Conservation (phyloP, 2,113 vertebrate genomes). For the Bujurquina vittata region DNA sequence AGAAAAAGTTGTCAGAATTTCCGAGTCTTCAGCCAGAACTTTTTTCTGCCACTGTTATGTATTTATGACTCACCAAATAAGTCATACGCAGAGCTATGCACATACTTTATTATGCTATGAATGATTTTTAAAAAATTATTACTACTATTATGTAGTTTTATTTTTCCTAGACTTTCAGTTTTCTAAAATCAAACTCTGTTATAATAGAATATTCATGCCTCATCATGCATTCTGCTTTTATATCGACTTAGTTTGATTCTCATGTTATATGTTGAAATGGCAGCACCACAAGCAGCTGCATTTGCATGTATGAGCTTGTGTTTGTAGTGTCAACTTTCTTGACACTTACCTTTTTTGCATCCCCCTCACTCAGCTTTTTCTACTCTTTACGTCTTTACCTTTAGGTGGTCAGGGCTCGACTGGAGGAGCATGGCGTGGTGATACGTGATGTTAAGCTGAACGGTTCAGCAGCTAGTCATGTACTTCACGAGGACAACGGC, state of each 20-base stretch:
- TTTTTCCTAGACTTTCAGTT: too few species aligned
- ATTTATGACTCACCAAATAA: too few species aligned
- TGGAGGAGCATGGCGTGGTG: conserved; percentile 85
- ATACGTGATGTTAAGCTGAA: conserved; percentile 89
- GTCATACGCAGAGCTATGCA: too few species aligned
- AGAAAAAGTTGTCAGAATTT: too few species aligned
- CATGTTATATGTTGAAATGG: background rate
- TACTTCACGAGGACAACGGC: conserved; percentile 91
- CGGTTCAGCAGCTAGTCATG: conserved; percentile 92
- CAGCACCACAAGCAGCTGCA: background rate
- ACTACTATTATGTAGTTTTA: too few species aligned
- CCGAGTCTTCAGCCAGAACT: too few species aligned
- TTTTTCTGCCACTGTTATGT: too few species aligned
- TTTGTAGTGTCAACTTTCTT: background rate
- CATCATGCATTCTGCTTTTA: background rate
- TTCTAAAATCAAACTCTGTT: background rate
- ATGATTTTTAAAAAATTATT: too few species aligned
- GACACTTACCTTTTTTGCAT: background rate
- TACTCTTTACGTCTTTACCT: conserved; percentile 17
- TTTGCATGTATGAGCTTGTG: conserved; percentile 10
- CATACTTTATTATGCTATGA: too few species aligned
- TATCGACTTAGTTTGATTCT: background rate
- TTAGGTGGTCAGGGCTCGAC: conserved; percentile 89
- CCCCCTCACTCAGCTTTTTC: conserved; percentile 15
- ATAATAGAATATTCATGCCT: background rate